Evolutionary conservation across 2,888 invertebrate genomes (phyloP).

Genomic region (Cynaeus angustus): DNA sequence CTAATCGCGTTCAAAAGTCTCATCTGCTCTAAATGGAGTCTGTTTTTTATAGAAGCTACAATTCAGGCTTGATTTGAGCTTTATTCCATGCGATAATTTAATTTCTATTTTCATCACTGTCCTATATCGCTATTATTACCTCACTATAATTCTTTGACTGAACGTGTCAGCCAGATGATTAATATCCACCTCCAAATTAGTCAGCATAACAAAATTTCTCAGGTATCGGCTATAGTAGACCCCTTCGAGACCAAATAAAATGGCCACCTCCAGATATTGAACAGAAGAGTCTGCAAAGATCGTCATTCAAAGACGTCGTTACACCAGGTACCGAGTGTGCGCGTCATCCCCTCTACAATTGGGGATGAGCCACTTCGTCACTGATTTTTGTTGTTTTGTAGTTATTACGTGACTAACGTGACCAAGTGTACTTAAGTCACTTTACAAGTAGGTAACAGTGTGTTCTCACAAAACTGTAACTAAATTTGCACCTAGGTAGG

Average conservation of each 20-base stretch:
- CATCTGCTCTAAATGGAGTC: background rate
- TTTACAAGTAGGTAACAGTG: constrained; percentile 20
- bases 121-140: constrained; percentile 17
- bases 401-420: constrained; percentile 41
- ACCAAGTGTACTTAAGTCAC: constrained; percentile 14
- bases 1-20: background rate
- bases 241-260: constrained; percentile 61
- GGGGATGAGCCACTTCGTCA: constrained; percentile 37
- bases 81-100: constrained; percentile 24
- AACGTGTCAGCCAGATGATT: constrained; percentile 18
- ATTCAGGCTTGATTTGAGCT: constrained; percentile 8
- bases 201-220: constrained; percentile 43
- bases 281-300: constrained; percentile 58
- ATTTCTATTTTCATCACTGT: constrained; percentile 35
- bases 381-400: constrained; percentile 39
- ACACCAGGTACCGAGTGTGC: constrained; percentile 65
- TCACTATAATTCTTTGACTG: constrained; percentile 12
- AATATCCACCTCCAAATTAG: constrained; percentile 51
- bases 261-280: constrained; percentile 66
- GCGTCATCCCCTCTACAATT: constrained; percentile 47
- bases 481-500: constrained; percentile 28
- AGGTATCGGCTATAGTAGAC: constrained; percentile 58
- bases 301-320: constrained; percentile 67
- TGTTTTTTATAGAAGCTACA: background rate
- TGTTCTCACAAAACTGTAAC: constrained; percentile 20